These are phyloP conservation scores for Antennarius maculatus DNA, from an alignment of 2,797 vertebrate species.

Conservation along the genomic window DNA sequence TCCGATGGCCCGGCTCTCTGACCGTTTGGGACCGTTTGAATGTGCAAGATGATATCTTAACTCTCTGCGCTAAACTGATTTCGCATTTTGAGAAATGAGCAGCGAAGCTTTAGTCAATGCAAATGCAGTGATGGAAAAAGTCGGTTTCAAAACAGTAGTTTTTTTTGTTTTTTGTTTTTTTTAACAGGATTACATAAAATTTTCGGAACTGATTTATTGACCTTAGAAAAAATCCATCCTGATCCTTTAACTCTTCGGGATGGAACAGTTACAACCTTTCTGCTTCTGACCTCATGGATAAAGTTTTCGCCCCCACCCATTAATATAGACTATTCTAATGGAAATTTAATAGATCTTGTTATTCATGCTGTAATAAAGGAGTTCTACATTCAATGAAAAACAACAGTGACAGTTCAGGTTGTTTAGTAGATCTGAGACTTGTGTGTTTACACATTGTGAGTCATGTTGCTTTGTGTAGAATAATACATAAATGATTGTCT, in stretches of 20 bases:
- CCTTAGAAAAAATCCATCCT: too few species aligned
- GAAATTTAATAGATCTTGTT: too few species aligned
- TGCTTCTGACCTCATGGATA: too few species aligned
- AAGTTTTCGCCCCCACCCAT: too few species aligned
- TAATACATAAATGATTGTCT: slow-evolving; percentile 51
- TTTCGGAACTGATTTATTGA: too few species aligned
- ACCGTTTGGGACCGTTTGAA: slow-evolving; percentile 40
- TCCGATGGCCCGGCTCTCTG: slow-evolving; percentile 23
- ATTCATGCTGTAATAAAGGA: too few species aligned
- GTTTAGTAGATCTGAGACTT: slow-evolving; percentile 35
- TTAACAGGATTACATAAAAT: too few species aligned
- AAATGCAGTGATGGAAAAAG: not conserved
- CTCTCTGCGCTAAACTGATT: slow-evolving; percentile 4
- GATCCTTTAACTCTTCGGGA: too few species aligned
- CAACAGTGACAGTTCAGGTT: slow-evolving; percentile 25
- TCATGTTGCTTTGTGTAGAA: slow-evolving; percentile 28
- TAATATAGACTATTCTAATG: too few species aligned
- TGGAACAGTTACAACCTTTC: too few species aligned
- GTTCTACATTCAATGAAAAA: slow-evolving; percentile 32
- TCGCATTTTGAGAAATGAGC: slow-evolving; percentile 6
- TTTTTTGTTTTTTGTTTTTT: too few species aligned
- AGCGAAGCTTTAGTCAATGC: not conserved
- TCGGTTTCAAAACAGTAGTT: too few species aligned
- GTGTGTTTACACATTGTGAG: slow-evolving; percentile 32
- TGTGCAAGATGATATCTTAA: slow-evolving; percentile 49